A percentile compares a stretch with the other conserved stretches of the same genome.
phyloP scores from a whole-genome alignment of 2,113 vertebrate genomes.

The Tychaedon coryphoeus region DNA sequence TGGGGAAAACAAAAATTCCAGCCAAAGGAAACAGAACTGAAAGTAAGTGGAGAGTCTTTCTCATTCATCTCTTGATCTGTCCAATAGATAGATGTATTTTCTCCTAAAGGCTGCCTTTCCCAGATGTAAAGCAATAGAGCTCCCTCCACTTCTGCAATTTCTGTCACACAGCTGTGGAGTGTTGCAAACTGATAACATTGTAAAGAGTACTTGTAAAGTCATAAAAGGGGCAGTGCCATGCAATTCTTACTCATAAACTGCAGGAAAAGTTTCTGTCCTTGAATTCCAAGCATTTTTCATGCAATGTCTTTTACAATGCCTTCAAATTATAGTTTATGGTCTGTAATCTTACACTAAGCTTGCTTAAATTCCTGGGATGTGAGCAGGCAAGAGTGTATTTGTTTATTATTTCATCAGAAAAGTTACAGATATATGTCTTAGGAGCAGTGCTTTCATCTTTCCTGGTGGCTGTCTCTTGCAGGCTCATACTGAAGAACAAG shows the following conservation, averaged over 20 bases:
- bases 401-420: not conserved
- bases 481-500: not conserved
- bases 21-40: conserved; percentile 34
- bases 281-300: not conserved
- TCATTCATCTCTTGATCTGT: not conserved
- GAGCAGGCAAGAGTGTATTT: not conserved
- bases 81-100: not conserved
- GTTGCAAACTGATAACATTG: not conserved
- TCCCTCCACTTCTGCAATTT: not conserved
- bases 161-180: not conserved
- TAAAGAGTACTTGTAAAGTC: not conserved
- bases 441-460: not conserved
- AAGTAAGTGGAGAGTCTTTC: not conserved
- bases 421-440: not conserved
- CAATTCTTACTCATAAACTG: not conserved
- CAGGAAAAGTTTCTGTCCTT: not conserved
- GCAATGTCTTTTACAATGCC: not conserved
- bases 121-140: not conserved
- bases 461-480: not conserved
- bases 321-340: not conserved
- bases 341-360: not conserved
- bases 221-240: not conserved
- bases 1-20: not conserved
- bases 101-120: conserved; percentile 7
- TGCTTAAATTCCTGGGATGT: not conserved